These are phyloP conservation scores for Calliopum simillimum DNA, from an alignment of 2,888 invertebrate species.

Conservation along the genomic window DNA sequence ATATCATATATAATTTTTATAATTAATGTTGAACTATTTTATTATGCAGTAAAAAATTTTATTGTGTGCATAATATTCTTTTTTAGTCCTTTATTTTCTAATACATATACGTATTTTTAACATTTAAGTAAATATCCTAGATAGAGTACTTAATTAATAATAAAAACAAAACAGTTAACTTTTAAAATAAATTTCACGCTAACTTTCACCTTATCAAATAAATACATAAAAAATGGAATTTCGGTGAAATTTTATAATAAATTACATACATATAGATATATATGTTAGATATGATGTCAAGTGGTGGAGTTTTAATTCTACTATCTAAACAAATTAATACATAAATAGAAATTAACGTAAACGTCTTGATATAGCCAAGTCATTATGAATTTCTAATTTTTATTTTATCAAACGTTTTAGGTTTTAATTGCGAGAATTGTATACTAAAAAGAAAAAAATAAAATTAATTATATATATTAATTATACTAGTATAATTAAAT, in stretches of 20 bases:
- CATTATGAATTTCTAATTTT: background rate
- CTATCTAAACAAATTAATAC: background rate
- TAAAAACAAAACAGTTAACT: background rate
- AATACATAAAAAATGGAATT: background rate
- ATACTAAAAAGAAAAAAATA: background rate
- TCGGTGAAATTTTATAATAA: background rate
- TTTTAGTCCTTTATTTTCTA: no score
- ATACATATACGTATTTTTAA: no score
- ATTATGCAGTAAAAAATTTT: no score
- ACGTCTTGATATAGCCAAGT: background rate
- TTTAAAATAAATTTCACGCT: no score
- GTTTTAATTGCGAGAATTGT: slow-evolving; percentile 6
- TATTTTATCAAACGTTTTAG: background rate
- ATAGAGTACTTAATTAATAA: slow-evolving; percentile 26
- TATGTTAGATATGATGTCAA: background rate
- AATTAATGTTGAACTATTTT: no score
- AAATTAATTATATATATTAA: background rate
- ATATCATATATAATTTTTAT: no score
- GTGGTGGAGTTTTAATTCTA: background rate
- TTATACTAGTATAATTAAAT: background rate
- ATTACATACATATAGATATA: background rate
- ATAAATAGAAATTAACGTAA: background rate
- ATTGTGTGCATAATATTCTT: no score
- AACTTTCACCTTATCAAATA: background rate
- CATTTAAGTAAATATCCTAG: slow-evolving; percentile 6